A percentile compares a stretch with the other conserved stretches of the same genome.
Evolutionary conservation across 2,888 invertebrate species (phyloP).

Genomic region (Plebejus anna): DNA sequence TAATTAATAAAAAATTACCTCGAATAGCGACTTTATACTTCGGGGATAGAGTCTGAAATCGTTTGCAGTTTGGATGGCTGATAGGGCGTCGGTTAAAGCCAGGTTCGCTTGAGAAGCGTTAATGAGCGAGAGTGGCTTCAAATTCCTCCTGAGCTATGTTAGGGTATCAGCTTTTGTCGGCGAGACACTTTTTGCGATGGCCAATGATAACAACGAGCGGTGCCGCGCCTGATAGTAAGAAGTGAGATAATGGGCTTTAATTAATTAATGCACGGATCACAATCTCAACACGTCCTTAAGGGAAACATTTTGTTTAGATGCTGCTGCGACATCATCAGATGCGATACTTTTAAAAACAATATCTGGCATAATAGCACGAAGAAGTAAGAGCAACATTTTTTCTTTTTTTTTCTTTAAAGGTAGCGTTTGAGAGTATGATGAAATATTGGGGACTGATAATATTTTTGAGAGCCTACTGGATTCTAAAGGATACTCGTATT

Average conservation of each 20-base stretch:
- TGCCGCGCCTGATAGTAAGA: slow-evolving; percentile 61
- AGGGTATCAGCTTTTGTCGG: slow-evolving; percentile 76
- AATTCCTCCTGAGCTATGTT: slow-evolving; percentile 69
- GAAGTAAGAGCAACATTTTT: too few species aligned
- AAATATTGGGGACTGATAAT: background rate
- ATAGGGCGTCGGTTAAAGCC: slow-evolving; percentile 46
- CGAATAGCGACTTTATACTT: slow-evolving; percentile 16
- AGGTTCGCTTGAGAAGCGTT: slow-evolving; percentile 64
- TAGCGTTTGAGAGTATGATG: too few species aligned
- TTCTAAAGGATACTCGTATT: background rate
- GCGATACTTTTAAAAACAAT: background rate
- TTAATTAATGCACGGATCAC: slow-evolving; percentile 52
- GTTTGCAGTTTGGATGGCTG: slow-evolving; percentile 34
- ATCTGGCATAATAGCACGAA: background rate
- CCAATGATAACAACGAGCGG: slow-evolving; percentile 73
- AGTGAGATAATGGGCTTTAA: slow-evolving; percentile 56
- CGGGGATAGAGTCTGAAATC: slow-evolving; percentile 35
- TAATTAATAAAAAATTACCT: background rate
- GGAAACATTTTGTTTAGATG: slow-evolving; percentile 19
- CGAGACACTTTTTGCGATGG: slow-evolving; percentile 73
- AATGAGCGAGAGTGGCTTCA: slow-evolving; percentile 71
- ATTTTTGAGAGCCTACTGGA: background rate
- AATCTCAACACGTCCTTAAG: slow-evolving; percentile 36
- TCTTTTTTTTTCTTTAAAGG: too few species aligned
- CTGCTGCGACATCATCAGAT: background rate